Evolutionary conservation across 2,888 invertebrate species (phyloP), one percentile per base, ranked within the genome.

Genomic region (Clepsis dumicolana): DNA sequence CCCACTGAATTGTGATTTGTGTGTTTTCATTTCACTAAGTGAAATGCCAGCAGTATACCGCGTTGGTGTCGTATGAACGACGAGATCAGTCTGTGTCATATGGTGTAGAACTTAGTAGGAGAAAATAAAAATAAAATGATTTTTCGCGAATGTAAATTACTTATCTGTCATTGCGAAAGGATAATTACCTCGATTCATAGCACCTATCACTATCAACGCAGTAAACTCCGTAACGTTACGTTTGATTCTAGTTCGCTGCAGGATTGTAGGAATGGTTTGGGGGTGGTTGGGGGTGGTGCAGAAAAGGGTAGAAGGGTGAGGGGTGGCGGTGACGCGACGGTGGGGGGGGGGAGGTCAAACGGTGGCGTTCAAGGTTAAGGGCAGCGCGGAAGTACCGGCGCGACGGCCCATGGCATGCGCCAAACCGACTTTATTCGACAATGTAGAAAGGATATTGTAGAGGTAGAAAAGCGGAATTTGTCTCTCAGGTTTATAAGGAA

Each of bases 321-420:
- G 72, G 72, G 73, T 74, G 75, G 77, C 76, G 52, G 71, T 14
- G 21, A 73, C 73, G 72, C 24, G 80, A 79, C 72, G 79, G 79
- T 48, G 73, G 77, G 79, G 79, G 76, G 74, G 77, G 71, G 76
- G 76, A 84, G 90, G 91, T 88, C 90, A 91, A 91, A 90, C 89
- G 86, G 85, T 82, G 85, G 82, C 86, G 84, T 91, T 90, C 92
- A 93, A 93, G 93, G 93, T 92, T 88, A 93, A 93, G 93, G 93
- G 86, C 90, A 80, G 78, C 81, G 81, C 77, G 82, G 73, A 72
- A 73, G 71, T 75, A 52, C 64, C 48, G 65, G 57, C 65, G 65
- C 65, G 64, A 62, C 70, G 56, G 50, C 56, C 56, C 66, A 32
- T 57, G 63, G 52, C 24, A 44, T 44, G 44, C 44, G 16, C 1